phyloP scores from a whole-genome alignment of 2,113 vertebrate species.

The Hippocampus zosterae region DNA sequence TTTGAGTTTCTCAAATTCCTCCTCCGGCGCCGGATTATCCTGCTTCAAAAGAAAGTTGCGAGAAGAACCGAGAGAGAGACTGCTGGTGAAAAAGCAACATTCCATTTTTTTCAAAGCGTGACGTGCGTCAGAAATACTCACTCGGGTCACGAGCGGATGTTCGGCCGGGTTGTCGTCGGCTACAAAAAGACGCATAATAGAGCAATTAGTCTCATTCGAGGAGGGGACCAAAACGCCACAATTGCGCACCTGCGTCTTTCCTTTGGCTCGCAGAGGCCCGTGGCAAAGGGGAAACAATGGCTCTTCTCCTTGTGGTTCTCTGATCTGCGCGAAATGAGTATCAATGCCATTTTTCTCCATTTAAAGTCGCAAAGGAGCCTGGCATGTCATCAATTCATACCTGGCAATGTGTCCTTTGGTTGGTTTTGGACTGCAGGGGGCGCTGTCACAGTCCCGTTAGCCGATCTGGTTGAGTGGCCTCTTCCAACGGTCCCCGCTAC shows the following conservation, averaged over 20 bases:
- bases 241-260: constrained; percentile 31
- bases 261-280: constrained; percentile 29
- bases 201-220: background rate
- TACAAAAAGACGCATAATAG: background rate
- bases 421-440: constrained; percentile 29
- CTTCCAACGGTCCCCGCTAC: constrained; percentile 25
- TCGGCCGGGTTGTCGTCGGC: background rate
- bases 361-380: too few species aligned
- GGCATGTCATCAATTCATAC: constrained; percentile 8
- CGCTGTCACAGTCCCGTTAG: constrained; percentile 34
- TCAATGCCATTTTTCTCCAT: too few species aligned
- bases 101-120: background rate
- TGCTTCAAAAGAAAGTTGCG: background rate
- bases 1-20: background rate
- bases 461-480: constrained; percentile 45
- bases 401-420: constrained; percentile 40
- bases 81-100: background rate
- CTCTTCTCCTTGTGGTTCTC: constrained; percentile 52
- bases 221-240: background rate
- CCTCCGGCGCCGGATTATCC: constrained; percentile 5
- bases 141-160: constrained; percentile 6
- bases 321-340: constrained; percentile 6
- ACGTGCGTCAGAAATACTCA: background rate
- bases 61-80: background rate
- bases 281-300: constrained; percentile 18